Evolutionary conservation across 2,797 vertebrate species (phyloP).

Genomic region (Xenopus petersii): DNA sequence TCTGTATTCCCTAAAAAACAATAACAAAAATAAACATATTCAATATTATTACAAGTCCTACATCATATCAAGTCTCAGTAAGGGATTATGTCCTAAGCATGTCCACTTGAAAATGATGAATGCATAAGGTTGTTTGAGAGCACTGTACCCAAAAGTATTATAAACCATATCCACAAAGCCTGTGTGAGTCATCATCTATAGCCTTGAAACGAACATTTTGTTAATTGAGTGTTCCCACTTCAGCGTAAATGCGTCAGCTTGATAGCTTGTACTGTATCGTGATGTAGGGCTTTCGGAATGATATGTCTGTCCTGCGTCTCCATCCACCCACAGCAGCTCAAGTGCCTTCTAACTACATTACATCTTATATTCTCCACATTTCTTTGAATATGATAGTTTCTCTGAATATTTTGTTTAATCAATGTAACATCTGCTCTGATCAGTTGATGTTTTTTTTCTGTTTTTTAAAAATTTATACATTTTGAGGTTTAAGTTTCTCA

Average conservation of each 20-base stretch:
- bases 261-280: not conserved
- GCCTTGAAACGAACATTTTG: not conserved
- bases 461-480: no score
- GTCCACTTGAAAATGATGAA: not conserved
- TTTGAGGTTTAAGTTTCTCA: no score
- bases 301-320: not conserved
- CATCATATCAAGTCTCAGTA: not conserved
- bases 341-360: not conserved
- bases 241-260: not conserved
- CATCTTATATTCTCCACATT: not conserved
- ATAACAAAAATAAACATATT: no score
- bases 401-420: no score
- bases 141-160: constrained; percentile 1
- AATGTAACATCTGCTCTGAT: no score
- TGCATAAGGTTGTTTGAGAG: not conserved
- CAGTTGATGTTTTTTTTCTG: no score
- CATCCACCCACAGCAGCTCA: not conserved
- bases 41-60: not conserved
- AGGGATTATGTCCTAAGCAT: not conserved
- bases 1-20: no score
- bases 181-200: constrained; percentile 10
- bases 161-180: constrained; percentile 4
- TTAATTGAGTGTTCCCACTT: constrained; percentile 14
- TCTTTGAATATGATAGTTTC: no score
- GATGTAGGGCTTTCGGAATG: not conserved